These are phyloP conservation scores for Cyanistes caeruleus DNA, from an alignment of 2,113 vertebrate genomes.

Conservation along the genomic window DNA sequence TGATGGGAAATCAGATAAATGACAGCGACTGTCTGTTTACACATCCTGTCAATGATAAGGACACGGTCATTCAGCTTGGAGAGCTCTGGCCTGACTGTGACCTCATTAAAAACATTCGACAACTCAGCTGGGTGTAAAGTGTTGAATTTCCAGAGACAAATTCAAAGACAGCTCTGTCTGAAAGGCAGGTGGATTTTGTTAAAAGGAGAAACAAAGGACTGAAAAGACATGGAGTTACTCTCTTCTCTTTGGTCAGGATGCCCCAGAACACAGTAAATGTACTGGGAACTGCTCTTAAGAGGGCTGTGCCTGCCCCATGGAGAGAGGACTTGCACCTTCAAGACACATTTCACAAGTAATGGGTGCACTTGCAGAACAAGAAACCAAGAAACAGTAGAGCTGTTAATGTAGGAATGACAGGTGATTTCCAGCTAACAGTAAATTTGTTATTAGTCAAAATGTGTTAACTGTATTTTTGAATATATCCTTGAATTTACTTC, in stretches of 20 bases:
- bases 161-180: conserved; percentile 1
- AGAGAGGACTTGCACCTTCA: not conserved
- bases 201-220: not conserved
- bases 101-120: conserved; percentile 38
- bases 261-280: not conserved
- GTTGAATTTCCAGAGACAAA: conserved; percentile 5
- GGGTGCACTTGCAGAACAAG: not conserved
- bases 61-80: not conserved
- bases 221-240: not conserved
- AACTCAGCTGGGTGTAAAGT: not conserved
- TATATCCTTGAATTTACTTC: not conserved
- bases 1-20: conserved; percentile 44
- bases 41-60: conserved; percentile 8
- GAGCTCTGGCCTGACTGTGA: not conserved
- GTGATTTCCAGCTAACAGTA: not conserved
- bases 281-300: not conserved
- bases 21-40: conserved; percentile 19
- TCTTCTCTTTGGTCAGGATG: not conserved
- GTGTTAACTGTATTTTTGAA: not conserved
- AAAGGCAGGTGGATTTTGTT: not conserved
- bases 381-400: not conserved
- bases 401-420: not conserved
- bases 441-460: not conserved
- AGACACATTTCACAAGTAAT: not conserved
- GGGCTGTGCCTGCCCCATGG: not conserved